Evolutionary conservation across 2,797 vertebrate genomes (phyloP), one percentile per base, ranked within the genome.

Genomic region (Poecile montanus): DNA sequence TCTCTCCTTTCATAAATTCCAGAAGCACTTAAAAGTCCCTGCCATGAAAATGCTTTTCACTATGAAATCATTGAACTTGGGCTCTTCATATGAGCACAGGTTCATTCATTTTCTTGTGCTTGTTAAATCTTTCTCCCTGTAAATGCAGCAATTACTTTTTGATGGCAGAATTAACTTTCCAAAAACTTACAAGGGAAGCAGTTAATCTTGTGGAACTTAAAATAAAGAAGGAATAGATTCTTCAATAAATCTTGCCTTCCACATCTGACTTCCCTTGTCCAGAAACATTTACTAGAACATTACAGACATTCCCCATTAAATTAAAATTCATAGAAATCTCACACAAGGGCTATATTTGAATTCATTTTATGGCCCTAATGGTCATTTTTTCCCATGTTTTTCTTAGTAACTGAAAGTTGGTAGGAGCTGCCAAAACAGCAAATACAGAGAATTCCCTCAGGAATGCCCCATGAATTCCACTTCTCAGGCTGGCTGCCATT

Each of bases 401-500:
- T 78, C 85, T 94, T 96, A 91, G 76, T 88, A 94, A 86, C 79
- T 91, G 73, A 67, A 95, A 91, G 82, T 93, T 79, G 83, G 70
- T 88, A 57, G 48, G 86, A 94, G 88, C 90, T 94, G 95, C 91
- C 94, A 95, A 95, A 92, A 82, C 63, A 93, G 89, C 91, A 91
- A 94, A 84, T 79, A 88, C 38, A 90, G 66, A 92, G 92, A 93
- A 96, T 95, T 91, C 94, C 56, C 56, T 26, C 0, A 2, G 89
- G 89, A 92, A 73, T 88, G 88, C 70, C 71, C 70, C 85, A 86
- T 12, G 0, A 89, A 93, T 96, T 96, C 88, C 85, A 82, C 77
- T 84, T 92, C 95, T 93, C 75, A 84, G 83, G 79, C 87, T 78
- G 85, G 66, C 79, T 92, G 95, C 82, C 85, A 57, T 96, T 96